A percentile compares a stretch with the other conserved stretches of the same genome.
Conservation (phyloP, 2,888 invertebrate species). For the Ochlodes sylvanus region DNA sequence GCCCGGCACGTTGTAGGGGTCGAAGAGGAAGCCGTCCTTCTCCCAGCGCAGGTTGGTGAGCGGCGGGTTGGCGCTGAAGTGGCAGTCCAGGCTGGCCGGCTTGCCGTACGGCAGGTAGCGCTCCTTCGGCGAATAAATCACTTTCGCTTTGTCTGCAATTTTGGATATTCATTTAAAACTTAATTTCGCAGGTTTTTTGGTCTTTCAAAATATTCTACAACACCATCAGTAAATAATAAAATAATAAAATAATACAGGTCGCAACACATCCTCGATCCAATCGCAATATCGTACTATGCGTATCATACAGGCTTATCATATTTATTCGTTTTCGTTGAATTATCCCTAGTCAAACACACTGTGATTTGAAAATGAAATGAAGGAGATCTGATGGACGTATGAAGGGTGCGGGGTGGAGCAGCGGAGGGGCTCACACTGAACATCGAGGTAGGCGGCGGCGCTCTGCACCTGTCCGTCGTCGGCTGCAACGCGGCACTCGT, state of each 20-base stretch:
- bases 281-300: too few relatives aligned
- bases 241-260: too few relatives aligned
- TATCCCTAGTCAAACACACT: too few relatives aligned
- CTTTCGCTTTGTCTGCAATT: slow-evolving; percentile 94
- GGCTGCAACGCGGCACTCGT: slow-evolving; percentile 93
- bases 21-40: slow-evolving; percentile 95
- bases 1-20: slow-evolving; percentile 95
- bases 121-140: slow-evolving; percentile 93
- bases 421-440: slow-evolving; percentile 90
- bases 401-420: too few relatives aligned
- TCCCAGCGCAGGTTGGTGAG: slow-evolving; percentile 96
- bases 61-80: slow-evolving; percentile 96
- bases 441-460: slow-evolving; percentile 94
- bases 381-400: too few relatives aligned
- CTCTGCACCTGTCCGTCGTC: slow-evolving; percentile 90
- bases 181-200: too few relatives aligned
- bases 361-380: too few relatives aligned
- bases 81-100: slow-evolving; percentile 94
- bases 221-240: too few relatives aligned
- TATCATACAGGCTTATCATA: too few relatives aligned
- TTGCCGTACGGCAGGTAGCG: slow-evolving; percentile 93
- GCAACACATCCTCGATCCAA: too few relatives aligned
- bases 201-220: too few relatives aligned
- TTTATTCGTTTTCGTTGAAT: too few relatives aligned
- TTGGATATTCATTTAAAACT: neutral